Evolutionary conservation across 2,888 invertebrate species (phyloP).

Genomic region (Drosophila antonietae): DNA sequence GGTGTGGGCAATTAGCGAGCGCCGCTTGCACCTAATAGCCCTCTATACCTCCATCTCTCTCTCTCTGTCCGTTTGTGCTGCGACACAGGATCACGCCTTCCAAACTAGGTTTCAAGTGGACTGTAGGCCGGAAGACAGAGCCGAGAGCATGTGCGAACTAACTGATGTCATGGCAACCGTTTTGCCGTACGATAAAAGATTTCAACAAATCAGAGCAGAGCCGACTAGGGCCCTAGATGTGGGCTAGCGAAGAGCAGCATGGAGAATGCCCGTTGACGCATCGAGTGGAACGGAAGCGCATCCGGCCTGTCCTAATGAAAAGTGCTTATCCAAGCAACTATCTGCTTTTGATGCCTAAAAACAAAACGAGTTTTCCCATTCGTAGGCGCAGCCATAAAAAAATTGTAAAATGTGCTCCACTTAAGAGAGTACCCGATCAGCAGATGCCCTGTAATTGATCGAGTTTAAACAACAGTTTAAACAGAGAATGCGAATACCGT

Average conservation of each 20-base stretch:
- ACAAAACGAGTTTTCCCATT: slow-evolving; percentile 65
- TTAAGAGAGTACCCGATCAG: neutral
- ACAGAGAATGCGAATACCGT: neutral
- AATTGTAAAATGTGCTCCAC: neutral
- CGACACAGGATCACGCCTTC: slow-evolving; percentile 14
- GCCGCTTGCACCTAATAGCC: slow-evolving; percentile 55
- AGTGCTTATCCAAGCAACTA: slow-evolving; percentile 77
- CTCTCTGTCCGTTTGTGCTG: neutral
- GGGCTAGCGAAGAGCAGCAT: slow-evolving; percentile 1
- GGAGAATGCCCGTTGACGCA: slow-evolving; percentile 32
- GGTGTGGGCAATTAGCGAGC: slow-evolving; percentile 71
- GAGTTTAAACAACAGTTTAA: neutral
- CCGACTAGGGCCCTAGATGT: neutral
- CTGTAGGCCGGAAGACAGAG: neutral
- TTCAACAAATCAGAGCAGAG: slow-evolving; percentile 71
- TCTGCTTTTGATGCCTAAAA: slow-evolving; percentile 67
- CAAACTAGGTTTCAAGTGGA: slow-evolving; percentile 1
- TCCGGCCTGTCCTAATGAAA: slow-evolving; percentile 66
- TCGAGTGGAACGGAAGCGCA: slow-evolving; percentile 52
- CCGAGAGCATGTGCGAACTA: slow-evolving; percentile 10
- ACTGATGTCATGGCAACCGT: slow-evolving; percentile 65
- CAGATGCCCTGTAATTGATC: neutral
- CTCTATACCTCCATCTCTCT: slow-evolving; percentile 1
- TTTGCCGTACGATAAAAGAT: slow-evolving; percentile 70
- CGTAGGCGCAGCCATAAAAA: slow-evolving; percentile 19